phyloP scores from a whole-genome alignment of 35 echinoderm and acorn worm species.

The Diadema setosum region DNA sequence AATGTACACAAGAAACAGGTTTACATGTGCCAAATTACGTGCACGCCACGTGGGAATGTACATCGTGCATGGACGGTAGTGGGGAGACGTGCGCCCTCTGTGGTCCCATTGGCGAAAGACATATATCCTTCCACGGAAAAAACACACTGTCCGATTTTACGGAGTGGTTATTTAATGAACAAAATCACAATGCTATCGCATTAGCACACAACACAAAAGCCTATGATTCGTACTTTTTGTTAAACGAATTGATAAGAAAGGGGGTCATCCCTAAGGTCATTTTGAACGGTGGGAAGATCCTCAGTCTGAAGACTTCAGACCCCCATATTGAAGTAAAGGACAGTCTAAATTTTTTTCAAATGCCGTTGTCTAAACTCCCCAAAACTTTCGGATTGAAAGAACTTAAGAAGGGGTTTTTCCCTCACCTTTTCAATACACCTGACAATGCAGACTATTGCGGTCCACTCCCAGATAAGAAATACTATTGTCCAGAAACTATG shows the following conservation, averaged over 20 bases:
- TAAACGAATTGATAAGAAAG: not conserved
- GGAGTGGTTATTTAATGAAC: not conserved
- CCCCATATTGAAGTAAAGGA: constrained; percentile 16
- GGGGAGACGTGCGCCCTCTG: not conserved
- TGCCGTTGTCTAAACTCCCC: constrained; percentile 16
- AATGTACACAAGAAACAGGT: constrained; percentile 34
- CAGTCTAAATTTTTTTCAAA: constrained; percentile 53
- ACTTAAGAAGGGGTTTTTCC: constrained; percentile 52
- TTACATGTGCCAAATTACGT: constrained; percentile 39
- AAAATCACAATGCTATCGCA: constrained; percentile 21
- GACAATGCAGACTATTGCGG: constrained; percentile 6
- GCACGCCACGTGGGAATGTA: constrained; percentile 18
- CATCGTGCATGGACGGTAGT: not conserved
- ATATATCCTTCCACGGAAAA: constrained; percentile 17
- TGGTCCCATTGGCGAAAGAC: not conserved
- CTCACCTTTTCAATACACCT: constrained; percentile 23
- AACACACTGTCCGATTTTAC: not conserved
- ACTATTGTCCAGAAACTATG: constrained; percentile 35
- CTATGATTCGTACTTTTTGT: constrained; percentile 50
- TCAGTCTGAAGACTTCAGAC: not conserved
- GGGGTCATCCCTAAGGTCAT: constrained; percentile 29
- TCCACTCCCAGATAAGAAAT: not conserved
- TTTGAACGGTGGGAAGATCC: constrained; percentile 19
- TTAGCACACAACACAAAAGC: constrained; percentile 62
- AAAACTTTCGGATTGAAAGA: constrained; percentile 53